Evolutionary conservation across 1,140 invertebrate species (phyloP).

Genomic region (Atta colombica): DNA sequence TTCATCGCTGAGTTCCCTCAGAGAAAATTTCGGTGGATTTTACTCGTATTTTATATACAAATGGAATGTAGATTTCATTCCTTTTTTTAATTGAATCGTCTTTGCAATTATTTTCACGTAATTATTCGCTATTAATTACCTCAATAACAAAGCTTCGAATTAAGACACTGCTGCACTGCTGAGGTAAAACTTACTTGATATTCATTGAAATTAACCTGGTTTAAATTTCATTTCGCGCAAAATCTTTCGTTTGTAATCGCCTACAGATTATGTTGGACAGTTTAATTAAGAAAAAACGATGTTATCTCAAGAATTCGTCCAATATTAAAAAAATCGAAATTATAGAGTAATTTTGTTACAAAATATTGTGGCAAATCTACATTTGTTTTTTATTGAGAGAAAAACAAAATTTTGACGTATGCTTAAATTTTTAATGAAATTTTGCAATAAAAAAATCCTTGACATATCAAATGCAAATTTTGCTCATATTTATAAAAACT

Average conservation of each 20-base stretch:
- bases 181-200: neutral
- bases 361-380: neutral
- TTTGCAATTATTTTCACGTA: neutral
- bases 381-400: neutral
- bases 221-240: neutral
- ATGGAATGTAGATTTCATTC: neutral
- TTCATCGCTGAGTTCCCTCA: neutral
- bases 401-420: neutral
- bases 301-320: neutral
- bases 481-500: neutral
- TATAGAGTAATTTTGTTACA: neutral
- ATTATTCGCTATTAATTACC: neutral
- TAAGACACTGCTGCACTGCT: neutral
- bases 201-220: neutral
- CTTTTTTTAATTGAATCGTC: neutral
- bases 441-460: neutral
- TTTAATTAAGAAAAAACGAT: conserved; percentile 1
- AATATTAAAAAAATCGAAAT: neutral
- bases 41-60: neutral
- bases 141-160: neutral
- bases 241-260: neutral
- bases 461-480: neutral
- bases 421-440: neutral
- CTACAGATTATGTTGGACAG: neutral
- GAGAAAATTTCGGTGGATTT: neutral